Percentiles rank a stretch among this genome's conserved stretches.
Conservation (phyloP, 2,113 vertebrate genomes). For the Phasianus colchicus region DNA sequence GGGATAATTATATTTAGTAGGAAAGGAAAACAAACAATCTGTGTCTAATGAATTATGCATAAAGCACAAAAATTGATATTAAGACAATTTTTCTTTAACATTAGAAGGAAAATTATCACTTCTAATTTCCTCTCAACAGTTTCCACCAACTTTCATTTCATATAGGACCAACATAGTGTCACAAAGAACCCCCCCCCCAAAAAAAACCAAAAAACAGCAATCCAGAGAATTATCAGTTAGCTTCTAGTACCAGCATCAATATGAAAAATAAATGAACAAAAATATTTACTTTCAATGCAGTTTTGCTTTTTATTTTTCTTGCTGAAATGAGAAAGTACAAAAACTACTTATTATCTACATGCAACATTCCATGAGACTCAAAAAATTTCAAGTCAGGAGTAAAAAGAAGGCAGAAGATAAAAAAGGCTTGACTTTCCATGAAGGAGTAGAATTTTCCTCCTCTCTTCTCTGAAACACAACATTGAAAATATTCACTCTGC, state of each 20-base stretch:
- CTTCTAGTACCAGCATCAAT: background rate
- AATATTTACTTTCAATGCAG: fast-evolving
- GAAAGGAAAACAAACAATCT: background rate
- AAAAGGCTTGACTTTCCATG: background rate
- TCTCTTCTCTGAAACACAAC: background rate
- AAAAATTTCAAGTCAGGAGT: background rate
- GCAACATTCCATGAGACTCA: background rate
- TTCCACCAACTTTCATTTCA: background rate
- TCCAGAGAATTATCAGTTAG: background rate
- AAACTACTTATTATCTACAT: background rate
- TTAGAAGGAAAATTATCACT: background rate
- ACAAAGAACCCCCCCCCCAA: background rate
- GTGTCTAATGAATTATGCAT: background rate
- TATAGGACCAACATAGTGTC: background rate
- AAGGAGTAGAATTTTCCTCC: background rate
- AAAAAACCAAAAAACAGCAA: background rate
- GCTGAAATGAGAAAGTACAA: background rate
- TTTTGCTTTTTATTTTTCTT: background rate
- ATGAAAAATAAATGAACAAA: background rate
- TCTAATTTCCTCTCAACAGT: background rate
- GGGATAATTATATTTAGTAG: slow-evolving; percentile 15
- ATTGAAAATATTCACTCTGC: background rate
- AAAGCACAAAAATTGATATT: background rate
- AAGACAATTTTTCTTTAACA: background rate
- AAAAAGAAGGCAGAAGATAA: background rate